Base-by-base conservation (phyloP, 1,140 invertebrate genomes). In the Schmidtea mediterranea region DNA sequence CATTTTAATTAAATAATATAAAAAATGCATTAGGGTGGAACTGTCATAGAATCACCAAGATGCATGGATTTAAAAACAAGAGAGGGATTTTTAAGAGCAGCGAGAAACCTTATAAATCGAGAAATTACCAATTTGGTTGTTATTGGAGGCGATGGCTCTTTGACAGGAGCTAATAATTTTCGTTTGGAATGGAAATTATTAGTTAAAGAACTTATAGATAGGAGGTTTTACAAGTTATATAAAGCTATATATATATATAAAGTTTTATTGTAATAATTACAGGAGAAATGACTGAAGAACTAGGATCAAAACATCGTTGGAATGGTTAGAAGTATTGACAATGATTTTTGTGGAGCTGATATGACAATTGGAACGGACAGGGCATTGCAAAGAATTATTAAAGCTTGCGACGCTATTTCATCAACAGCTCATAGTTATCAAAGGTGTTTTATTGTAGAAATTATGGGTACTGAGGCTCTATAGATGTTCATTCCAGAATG, bases 301-400 rank as follows among this genome's bases (percentile, higher is more conserved):
- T 68, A 71, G 49, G 69, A 76, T 54, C 64, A 94, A 48, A 82
- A 94, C 61, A 90, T 97, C 61, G 89, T 82, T 48, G 90, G 90
- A 52, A 74, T 97, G 74, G 92, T 98, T 40, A 92, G 92, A 16
- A 97, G 90, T 2, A 98, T 98, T 58, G 92, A 98, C 64, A 98
- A 98, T 70, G 92, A 98, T 69, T 98, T 98, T 69, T 98, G 87
- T 67, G 92, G 90, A 52, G 97, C 92, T 32, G 92, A 98, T 64
- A 97, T 97, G 90, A 98, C 92, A 22, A 97, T 98, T 58, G 92
- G 89, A 15, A 87, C 89, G 2, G 90, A 97, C 66, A 87, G 83
- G 6, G 90, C 92, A 21, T 68, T 97, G 50, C 90, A 97, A 64
- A 73, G 90, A 49, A 98, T 98, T 55, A 89, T 97, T 57, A 90